Evolutionary conservation across 2,113 vertebrate species (phyloP), one percentile per base, ranked within the genome.

Genomic region (Hydrolagus affinis): DNA sequence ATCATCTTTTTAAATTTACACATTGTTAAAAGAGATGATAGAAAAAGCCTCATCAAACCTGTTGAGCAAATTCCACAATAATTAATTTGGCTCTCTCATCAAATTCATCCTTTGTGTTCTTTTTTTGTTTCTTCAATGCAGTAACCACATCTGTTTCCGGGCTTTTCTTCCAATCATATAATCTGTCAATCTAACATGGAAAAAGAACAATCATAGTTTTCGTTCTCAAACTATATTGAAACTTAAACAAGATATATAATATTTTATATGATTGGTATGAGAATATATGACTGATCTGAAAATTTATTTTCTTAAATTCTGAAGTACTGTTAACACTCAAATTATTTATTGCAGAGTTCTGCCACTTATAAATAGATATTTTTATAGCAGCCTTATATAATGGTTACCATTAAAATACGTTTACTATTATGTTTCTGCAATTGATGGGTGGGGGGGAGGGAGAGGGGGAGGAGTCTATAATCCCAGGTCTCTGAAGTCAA

Each of bases 111-210:
- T 95, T 98, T 0, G 98, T 99, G 87, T 98, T 99, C 89, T 99
- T 99, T 90, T 99, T 99, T 93, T 99, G 98, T 89, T 98, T 99
- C 93, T 99, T 99, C 90, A 99, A 93, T 15, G 97, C 98, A 59
- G 91, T 86, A 86, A 94, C 95, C 2, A 99, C 93, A 76, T 99
- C 98, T 0, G 95, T 95, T 0, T 99, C 98, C 0, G 98, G 97
- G 86, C 97, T 95, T 90, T 95, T 98, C 90, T 98, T 99, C 98
- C 98, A 99, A 91, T 99, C 97, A 87, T 99, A 99, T 69, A 99
- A 94, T 88, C 98, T 95, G 90, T 99, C 98, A 69, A 99, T 93
- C 98, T 99, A 89, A 60, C 17, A 10, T 11, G 0, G 64, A 75
- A 88, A 90, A 86, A 0, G 87, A 69, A 75, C 2, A 60, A 9